Evolutionary conservation across 2,113 vertebrate species (phyloP).

Genomic region (Chascanopsetta lugubris): DNA sequence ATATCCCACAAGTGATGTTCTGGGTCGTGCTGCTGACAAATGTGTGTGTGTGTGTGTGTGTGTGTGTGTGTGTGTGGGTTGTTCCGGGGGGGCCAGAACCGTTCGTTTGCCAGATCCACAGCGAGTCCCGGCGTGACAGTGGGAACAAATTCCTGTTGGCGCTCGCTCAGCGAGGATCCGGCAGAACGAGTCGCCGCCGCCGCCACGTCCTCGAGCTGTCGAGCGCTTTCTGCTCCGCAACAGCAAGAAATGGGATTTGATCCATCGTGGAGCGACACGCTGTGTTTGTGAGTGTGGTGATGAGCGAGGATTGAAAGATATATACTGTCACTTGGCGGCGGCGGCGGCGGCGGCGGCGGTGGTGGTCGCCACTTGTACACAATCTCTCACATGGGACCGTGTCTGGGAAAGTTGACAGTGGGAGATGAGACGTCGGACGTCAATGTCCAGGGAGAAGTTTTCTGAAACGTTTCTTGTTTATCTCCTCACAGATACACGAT

Average conservation of each 20-base stretch:
- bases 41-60: slow-evolving; percentile 47
- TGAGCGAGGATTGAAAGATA: slow-evolving; percentile 6
- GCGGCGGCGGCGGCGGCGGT: too few relatives aligned
- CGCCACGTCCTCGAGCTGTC: slow-evolving; percentile 43
- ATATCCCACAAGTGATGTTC: slow-evolving; percentile 39
- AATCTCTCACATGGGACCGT: neutral
- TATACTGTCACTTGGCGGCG: slow-evolving; percentile 7
- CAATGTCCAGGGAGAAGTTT: slow-evolving; percentile 23
- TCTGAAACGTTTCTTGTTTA: slow-evolving; percentile 14
- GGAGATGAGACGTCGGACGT: neutral
- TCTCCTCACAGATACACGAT: neutral
- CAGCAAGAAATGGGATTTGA: slow-evolving; percentile 36
- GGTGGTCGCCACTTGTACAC: neutral
- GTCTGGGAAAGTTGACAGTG: slow-evolving; percentile 22
- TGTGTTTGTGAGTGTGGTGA: slow-evolving; percentile 12
- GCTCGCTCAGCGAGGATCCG: slow-evolving; percentile 39
- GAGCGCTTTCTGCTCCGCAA: slow-evolving; percentile 12
- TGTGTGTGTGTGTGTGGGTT: slow-evolving; percentile 52
- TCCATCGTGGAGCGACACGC: slow-evolving; percentile 25
- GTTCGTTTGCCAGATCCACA: slow-evolving; percentile 48
- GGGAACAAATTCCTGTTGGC: slow-evolving; percentile 65
- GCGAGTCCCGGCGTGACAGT: slow-evolving; percentile 18
- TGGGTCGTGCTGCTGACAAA: too few relatives aligned
- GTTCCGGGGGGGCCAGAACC: slow-evolving; percentile 43
- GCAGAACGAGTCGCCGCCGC: slow-evolving; percentile 43